Evolutionary conservation across 2,888 invertebrate species (phyloP).

Genomic region (Mellilla xanthometata): DNA sequence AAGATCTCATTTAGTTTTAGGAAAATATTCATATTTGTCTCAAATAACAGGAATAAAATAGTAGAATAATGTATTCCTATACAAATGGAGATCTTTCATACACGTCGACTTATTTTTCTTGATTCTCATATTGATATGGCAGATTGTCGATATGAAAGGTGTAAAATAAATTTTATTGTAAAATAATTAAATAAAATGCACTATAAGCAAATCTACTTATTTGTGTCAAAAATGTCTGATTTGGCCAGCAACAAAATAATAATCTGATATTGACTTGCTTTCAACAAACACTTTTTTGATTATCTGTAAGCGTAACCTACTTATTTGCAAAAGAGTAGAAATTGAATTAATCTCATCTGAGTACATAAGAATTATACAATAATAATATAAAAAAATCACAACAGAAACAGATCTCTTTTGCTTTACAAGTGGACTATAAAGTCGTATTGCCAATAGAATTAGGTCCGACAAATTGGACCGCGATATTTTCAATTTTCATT

Average conservation of each 20-base stretch:
- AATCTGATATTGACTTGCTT: too few relatives aligned
- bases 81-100: conserved; percentile 66
- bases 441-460: conserved; percentile 34
- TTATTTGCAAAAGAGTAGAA: conserved; percentile 58
- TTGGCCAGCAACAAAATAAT: too few relatives aligned
- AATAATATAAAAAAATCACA: conserved; percentile 62
- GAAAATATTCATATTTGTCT: conserved; percentile 26
- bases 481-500: conserved; percentile 17
- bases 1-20: conserved; percentile 50
- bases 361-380: conserved; percentile 58
- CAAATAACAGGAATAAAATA: conserved; percentile 16
- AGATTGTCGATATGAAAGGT: conserved; percentile 86
- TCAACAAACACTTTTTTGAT: conserved; percentile 44
- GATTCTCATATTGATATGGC: conserved; percentile 85
- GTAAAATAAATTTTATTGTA: too few relatives aligned
- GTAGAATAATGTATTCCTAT: conserved; percentile 7
- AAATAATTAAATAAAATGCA: too few relatives aligned
- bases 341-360: conserved; percentile 75
- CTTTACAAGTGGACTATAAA: conserved; percentile 30
- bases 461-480: conserved; percentile 9
- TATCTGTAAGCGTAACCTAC: conserved; percentile 27
- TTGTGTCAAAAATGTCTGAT: too few relatives aligned
- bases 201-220: conserved; percentile 63
- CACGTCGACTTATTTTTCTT: conserved; percentile 62
- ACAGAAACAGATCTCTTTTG: conserved; percentile 70